These are phyloP conservation scores for Avahi laniger DNA, from an alignment of 2,797 vertebrate genomes.

Conservation along the genomic window DNA sequence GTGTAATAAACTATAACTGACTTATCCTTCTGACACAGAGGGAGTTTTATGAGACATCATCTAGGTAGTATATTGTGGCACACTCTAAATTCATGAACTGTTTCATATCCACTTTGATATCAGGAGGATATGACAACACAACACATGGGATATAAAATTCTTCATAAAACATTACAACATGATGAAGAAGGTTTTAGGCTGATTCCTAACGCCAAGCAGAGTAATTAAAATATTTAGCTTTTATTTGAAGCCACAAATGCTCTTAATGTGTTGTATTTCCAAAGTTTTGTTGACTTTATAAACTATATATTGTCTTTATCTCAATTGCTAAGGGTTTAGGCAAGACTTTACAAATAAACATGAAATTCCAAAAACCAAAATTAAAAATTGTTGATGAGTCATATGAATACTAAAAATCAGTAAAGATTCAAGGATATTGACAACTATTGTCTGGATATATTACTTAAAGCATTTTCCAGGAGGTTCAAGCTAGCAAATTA, in stretches of 20 bases:
- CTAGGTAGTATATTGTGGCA: background rate
- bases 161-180: slow-evolving; percentile 53
- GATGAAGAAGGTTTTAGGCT: background rate
- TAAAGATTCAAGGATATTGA: background rate
- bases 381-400: background rate
- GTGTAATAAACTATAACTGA: background rate
- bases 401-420: background rate
- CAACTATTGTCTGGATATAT: background rate
- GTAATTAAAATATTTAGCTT: slow-evolving; percentile 49
- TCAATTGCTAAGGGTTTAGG: background rate
- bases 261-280: background rate
- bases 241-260: background rate
- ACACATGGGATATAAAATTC: slow-evolving; percentile 51
- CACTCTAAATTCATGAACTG: slow-evolving; percentile 36
- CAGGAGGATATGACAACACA: background rate
- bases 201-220: slow-evolving; percentile 17
- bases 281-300: background rate
- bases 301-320: background rate
- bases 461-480: background rate
- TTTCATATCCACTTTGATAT: background rate
- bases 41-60: background rate
- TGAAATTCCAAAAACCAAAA: background rate
- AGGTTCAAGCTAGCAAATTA: background rate
- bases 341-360: background rate
- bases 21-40: background rate